phyloP scores from a whole-genome alignment of 1,140 invertebrate species.

The Antheraea pernyi region DNA sequence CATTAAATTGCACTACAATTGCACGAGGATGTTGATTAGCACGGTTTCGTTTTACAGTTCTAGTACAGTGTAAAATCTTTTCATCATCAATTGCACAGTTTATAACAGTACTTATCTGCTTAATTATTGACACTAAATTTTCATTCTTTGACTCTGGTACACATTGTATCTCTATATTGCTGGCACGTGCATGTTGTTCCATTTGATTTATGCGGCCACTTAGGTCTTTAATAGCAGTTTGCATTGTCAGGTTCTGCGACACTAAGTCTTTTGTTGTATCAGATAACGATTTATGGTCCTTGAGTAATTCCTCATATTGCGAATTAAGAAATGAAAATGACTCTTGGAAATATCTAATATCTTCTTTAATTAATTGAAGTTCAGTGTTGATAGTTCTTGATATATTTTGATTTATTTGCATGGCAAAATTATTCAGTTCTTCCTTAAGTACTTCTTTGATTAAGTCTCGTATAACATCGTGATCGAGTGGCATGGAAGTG shows the following conservation, averaged over 20 bases:
- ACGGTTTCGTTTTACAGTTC: background rate
- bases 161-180: conserved; percentile 35
- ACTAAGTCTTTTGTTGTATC: no score
- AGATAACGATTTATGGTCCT: no score
- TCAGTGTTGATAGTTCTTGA: no score
- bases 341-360: no score
- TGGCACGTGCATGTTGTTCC: conserved; percentile 24
- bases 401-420: no score
- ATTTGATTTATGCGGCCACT: conserved; percentile 3
- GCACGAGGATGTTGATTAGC: background rate
- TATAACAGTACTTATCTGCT: conserved; percentile 17
- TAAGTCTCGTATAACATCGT: no score
- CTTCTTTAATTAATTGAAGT: no score
- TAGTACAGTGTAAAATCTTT: conserved; percentile 17
- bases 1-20: conserved; percentile 1
- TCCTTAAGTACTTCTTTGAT: no score
- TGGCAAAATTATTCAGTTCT: no score
- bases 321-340: no score
- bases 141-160: conserved; percentile 27
- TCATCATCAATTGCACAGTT: conserved; percentile 16
- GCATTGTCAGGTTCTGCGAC: background rate
- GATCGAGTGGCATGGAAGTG: no score
- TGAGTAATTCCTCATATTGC: no score
- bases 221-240: background rate
- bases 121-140: conserved; percentile 23